Base-by-base conservation (phyloP, 2,113 vertebrate genomes). In the Reinhardtius hippoglossoides region DNA sequence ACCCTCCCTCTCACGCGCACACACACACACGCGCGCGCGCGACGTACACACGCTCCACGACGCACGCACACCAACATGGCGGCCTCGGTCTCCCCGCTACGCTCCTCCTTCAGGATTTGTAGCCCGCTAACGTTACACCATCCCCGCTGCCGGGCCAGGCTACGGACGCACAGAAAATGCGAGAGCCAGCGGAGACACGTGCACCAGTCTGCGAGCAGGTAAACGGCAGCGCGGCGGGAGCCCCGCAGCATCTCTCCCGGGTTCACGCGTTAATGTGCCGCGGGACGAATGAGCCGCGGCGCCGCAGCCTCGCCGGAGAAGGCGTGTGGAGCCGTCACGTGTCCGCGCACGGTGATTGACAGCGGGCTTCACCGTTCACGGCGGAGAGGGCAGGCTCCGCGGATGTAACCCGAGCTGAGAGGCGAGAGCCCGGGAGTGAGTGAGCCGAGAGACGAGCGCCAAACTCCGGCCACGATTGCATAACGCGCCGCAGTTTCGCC, bases 31-130 rank as follows among this genome's bases (percentile, higher is more conserved):
- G n/a, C 81, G 26, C 76, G 16, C 67, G 48, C 62, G 42, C 69
- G n/a, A n/a, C 52, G 57, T 9, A 48, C 80, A 68, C 84, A n/a
- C 77, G 67, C 67, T 50, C 26, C 15, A 37, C 14, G 35, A 62
- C 48, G 56, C 74, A 63, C 81, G 62, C 87, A 81, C 87, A 52
- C 82, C 82, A 94, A 94, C 83, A 94, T 94, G 93, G 93, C 93
- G 85, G 90, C 91, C 77, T 92, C 88, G 83, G 67, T 92, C 67
- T 78, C 90, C 75, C 91, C 90, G 78, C 89, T 93, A 76, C 89
- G 91, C 89, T 94, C 88, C 89, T 93, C 90, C 89, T 90, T 92
- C 86, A 88, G 89, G 84, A 83, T 93, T 44, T 93, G 88, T 62
- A 85, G 78, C 83, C 80, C 87, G 40, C 46, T 92, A 55, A 74